Base-by-base conservation (phyloP, 1,140 invertebrate genomes). In the Drosophila pruinosa region DNA sequence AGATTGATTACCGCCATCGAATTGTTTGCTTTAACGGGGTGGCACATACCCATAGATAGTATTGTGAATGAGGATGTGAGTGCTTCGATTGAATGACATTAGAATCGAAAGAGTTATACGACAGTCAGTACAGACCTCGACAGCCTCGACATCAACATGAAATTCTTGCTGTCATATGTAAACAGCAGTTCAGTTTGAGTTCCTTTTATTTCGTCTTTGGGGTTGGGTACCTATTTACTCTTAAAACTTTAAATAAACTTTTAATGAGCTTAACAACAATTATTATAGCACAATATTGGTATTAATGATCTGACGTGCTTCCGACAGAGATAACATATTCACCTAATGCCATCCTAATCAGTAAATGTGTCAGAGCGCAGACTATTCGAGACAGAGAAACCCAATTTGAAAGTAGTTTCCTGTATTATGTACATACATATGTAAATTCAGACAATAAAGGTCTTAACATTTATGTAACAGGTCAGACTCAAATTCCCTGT, bases 1-100 rank as follows among this genome's bases (percentile, higher is more conserved):
- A 91, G 90, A 91, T 91, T 91, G 90, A 91, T 91, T 91, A 91
- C 90, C 83, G 90, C 89, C 89, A 91, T 91, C 89, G 78, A 91
- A 91, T 79, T 90, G 81, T 89, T 88, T 89, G 88, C 76, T 78
- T 45, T 89, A 34, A 62, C 36, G 58, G 63, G 72, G 47, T 73
- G 75, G 64, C 26, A 58, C 26, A 34, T n/a, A n/a, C 38, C 19
- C 64, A 36, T 61, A 39, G 61, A 39, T 53, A 54, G 24, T 14
- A 41, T 38, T 17, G n/a, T 10, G n/a, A 2, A 17, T 19, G 31
- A 36, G 39, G 61, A 43, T 73, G 56, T 12, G 43, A 65, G 67
- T 63, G 53, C 57, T 85, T 78, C 73, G 62, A 90, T 90, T 83
- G 89, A 81, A 88, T 78, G 72, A 59, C 72, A 88, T 90, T 75